These are phyloP conservation scores for Achlya flavicornis DNA, from an alignment of 2,888 invertebrate genomes.

Conservation along the genomic window DNA sequence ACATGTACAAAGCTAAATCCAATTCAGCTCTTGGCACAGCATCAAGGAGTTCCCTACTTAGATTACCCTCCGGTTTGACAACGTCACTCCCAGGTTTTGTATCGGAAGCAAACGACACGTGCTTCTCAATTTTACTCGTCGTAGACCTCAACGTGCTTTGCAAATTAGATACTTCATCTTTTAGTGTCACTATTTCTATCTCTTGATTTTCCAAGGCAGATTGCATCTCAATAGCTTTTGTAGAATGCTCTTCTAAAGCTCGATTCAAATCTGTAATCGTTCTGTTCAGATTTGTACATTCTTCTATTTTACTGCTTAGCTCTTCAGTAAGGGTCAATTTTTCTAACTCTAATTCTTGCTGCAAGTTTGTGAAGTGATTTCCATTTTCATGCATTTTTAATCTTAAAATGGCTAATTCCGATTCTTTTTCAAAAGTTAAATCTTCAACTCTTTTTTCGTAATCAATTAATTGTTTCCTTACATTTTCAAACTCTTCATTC, in stretches of 20 bases:
- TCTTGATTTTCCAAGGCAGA: constrained; percentile 87
- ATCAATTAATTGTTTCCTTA: constrained; percentile 64
- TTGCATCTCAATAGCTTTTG: constrained; percentile 83
- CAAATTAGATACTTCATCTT: constrained; percentile 84
- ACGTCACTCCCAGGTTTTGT: constrained; percentile 62
- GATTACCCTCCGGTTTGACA: constrained; percentile 33
- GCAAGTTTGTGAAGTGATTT: constrained; percentile 55
- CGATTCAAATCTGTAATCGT: constrained; percentile 81
- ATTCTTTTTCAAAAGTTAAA: constrained; percentile 78
- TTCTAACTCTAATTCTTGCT: constrained; percentile 56
- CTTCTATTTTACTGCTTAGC: constrained; percentile 71
- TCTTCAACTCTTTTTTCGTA: constrained; percentile 78
- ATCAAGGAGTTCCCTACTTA: constrained; percentile 64
- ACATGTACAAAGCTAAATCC: constrained; percentile 91
- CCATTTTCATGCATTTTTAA: constrained; percentile 79
- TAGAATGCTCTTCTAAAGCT: constrained; percentile 80
- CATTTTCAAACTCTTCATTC: constrained; percentile 73
- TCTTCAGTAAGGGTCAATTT: constrained; percentile 58
- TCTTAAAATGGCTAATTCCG: constrained; percentile 80
- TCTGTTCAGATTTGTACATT: constrained; percentile 76
- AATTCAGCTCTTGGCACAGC: constrained; percentile 86
- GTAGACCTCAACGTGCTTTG: constrained; percentile 58
- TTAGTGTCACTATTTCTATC: constrained; percentile 88
- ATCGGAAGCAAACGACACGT: constrained; percentile 75
- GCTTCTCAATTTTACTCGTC: constrained; percentile 69